A percentile compares a stretch with the other conserved stretches of the same genome.
Evolutionary conservation across 2,888 invertebrate genomes (phyloP).

Genomic region (Gandaritis pyraliata): DNA sequence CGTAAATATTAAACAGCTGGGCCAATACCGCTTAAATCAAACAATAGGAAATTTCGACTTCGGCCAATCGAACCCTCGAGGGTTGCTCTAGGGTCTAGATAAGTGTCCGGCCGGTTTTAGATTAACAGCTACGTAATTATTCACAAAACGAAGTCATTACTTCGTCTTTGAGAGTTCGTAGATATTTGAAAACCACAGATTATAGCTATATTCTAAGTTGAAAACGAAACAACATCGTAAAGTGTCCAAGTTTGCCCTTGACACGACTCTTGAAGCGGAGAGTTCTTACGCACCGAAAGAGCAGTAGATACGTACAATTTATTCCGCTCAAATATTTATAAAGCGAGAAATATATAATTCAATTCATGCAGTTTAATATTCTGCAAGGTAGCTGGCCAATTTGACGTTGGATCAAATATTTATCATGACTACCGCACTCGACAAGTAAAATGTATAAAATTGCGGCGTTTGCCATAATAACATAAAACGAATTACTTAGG

Average conservation of each 20-base stretch:
- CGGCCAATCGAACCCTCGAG: slow-evolving; percentile 41
- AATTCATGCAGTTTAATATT: slow-evolving; percentile 31
- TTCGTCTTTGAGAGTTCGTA: slow-evolving; percentile 4
- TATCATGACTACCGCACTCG: slow-evolving; percentile 26
- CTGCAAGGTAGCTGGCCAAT: slow-evolving; percentile 24
- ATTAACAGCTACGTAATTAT: slow-evolving; percentile 53
- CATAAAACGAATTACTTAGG: slow-evolving; percentile 41
- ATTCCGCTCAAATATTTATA: slow-evolving; percentile 35
- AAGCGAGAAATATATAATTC: slow-evolving; percentile 31
- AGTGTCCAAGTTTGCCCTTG: slow-evolving; percentile 15
- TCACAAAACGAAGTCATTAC: slow-evolving; percentile 1
- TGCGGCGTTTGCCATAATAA: slow-evolving; percentile 40
- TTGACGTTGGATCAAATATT: slow-evolving; percentile 33
- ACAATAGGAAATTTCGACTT: slow-evolving; percentile 38
- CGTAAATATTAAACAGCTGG: slow-evolving; percentile 50
- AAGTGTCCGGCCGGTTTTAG: slow-evolving; percentile 58
- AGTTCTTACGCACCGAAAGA: slow-evolving; percentile 22
- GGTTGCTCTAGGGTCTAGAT: slow-evolving; percentile 55
- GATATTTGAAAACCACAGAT: too few species aligned
- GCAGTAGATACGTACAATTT: slow-evolving; percentile 30
- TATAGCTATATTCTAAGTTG: too few species aligned
- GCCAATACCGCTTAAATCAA: slow-evolving; percentile 38
- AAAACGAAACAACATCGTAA: slow-evolving; percentile 24
- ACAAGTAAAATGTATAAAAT: slow-evolving; percentile 36
- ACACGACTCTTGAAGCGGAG: slow-evolving; percentile 22